Conservation (phyloP, 2,113 vertebrate species). For the Chrysochloris asiatica region DNA sequence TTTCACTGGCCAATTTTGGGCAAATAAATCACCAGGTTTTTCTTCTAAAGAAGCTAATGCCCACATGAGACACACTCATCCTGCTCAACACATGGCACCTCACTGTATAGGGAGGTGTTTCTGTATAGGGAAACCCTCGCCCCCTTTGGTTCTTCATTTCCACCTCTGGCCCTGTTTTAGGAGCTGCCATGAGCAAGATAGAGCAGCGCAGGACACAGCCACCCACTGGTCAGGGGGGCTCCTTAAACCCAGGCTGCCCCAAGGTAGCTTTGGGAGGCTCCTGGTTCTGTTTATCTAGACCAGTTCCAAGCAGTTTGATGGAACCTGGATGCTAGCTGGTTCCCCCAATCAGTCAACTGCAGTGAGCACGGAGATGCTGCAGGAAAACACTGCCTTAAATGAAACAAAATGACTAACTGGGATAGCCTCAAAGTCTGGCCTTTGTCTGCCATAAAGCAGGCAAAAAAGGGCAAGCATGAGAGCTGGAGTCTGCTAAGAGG, state of each 20-base stretch:
- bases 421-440: neutral
- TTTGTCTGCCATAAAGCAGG: neutral
- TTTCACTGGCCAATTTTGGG: too few relatives aligned
- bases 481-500: neutral
- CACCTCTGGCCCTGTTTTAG: too few relatives aligned
- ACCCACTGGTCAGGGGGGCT: neutral
- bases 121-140: neutral
- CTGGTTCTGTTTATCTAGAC: neutral
- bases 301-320: neutral
- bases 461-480: neutral
- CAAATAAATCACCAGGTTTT: neutral
- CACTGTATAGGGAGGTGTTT: too few relatives aligned
- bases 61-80: rapidly evolving
- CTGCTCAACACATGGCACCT: neutral
- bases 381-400: neutral
- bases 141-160: rapidly evolving
- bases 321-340: neutral
- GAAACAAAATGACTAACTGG: neutral
- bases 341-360: neutral
- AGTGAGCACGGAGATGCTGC: neutral
- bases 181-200: neutral
- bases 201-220: too few relatives aligned
- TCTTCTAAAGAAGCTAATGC: neutral
- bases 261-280: neutral
- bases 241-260: neutral